These are phyloP conservation scores for Dasyornis broadbenti DNA, from an alignment of 2,113 vertebrate genomes.

Conservation along the genomic window DNA sequence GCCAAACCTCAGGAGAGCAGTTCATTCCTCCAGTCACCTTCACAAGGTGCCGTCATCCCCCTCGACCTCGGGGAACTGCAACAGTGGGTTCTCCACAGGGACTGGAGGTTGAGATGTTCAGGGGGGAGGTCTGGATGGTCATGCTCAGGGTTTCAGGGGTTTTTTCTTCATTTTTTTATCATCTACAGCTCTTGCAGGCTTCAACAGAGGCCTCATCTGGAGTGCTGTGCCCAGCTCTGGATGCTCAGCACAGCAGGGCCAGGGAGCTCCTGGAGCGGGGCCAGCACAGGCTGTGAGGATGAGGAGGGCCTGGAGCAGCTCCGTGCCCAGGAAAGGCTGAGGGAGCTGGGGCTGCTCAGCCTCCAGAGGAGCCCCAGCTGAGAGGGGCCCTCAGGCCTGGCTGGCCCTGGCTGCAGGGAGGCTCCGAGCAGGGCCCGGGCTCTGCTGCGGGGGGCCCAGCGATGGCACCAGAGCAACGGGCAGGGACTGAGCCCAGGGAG, in stretches of 20 bases:
- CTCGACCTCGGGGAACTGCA: background rate
- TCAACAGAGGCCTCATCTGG: background rate
- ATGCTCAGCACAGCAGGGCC: background rate
- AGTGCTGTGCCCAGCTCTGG: background rate
- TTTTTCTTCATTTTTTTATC: background rate
- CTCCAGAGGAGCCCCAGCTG: background rate
- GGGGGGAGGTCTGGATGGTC: background rate
- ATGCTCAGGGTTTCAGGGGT: rapidly evolving
- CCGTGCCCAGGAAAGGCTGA: rapidly evolving
- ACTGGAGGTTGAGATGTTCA: rapidly evolving
- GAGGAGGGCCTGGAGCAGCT: background rate
- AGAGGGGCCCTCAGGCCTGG: background rate
- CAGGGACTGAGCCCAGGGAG: background rate
- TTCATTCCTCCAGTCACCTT: background rate
- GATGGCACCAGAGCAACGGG: rapidly evolving
- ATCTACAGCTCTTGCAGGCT: background rate
- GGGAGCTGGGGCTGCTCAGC: background rate
- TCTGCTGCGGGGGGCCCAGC: background rate
- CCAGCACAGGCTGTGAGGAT: too few relatives aligned
- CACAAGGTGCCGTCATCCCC: background rate
- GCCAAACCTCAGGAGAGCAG: background rate
- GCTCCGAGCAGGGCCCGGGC: background rate
- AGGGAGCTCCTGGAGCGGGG: background rate
- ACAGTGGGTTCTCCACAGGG: background rate
- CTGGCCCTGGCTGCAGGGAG: background rate